Evolutionary conservation across 1,140 invertebrate genomes (phyloP), one percentile per base, ranked within the genome.

Genomic region (Listronotus bonariensis): DNA sequence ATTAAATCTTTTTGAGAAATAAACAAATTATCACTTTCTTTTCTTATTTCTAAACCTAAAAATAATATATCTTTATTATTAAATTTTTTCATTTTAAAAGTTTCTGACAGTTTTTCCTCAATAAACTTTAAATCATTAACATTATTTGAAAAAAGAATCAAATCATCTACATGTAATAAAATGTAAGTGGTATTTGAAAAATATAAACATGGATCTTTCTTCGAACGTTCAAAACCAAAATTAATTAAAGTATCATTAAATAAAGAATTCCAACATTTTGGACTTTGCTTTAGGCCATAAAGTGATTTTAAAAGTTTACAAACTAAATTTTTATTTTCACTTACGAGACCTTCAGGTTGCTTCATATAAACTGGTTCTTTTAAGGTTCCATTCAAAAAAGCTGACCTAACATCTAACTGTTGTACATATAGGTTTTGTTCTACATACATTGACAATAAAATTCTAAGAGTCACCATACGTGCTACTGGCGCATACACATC

Each of bases 221-320:
- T 18, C 73, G 20, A 26, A 26, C 20, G 20, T 26, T 1, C 20
- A 26, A 3, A 26, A 3, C 20, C 20, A 26, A 26, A 58, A 32
- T 62, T 52, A 46, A 65, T 56, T 38, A 78, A 65, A 20, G 38
- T 52, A 49, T 62, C 26, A 54, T 74, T 62, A 14, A 76, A 42
- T 59, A 65, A 72, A 11, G 49, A 12, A 62, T 76, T 26, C 20
- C 20, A 26, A 26, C 20, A 26, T 26, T 26, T 26, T 26, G 20
- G 20, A 26, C 20, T 73, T 54, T 77, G 74, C 48, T 78, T 76
- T 5, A 80, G 55, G 3, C 77, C 77, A 66, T 48, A 60, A 14
- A 79, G 15, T 11, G 48, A 52, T 38, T 61, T 66, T 32, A 31
- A 51, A 14, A 52, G 17, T 46, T 60, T 61, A 32, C 49, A 66